A percentile compares a stretch with the other conserved stretches of the same genome.
phyloP scores from a whole-genome alignment of 1,140 invertebrate species.

The Cryptotermes secundus region DNA sequence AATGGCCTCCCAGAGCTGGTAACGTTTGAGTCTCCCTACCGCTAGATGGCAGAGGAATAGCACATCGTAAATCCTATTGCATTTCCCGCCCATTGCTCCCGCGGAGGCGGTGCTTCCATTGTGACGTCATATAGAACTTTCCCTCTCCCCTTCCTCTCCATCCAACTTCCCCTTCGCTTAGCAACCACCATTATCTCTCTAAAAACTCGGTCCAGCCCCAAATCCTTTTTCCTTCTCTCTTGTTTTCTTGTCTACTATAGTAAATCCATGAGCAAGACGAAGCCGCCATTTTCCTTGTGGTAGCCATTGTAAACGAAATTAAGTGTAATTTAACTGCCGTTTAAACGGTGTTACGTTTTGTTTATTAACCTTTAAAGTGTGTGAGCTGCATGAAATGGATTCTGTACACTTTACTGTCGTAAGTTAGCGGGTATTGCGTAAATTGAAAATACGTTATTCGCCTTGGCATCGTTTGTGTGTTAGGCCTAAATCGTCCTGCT shows the following conservation, averaged over 20 bases:
- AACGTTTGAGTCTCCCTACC: constrained; percentile 32
- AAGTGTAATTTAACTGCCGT: constrained; percentile 17
- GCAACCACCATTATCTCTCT: constrained; percentile 5
- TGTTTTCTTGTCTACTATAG: not conserved
- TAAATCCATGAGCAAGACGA: constrained; percentile 6
- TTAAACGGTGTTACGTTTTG: not conserved
- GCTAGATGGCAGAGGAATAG: constrained; percentile 35
- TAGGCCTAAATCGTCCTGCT: not conserved
- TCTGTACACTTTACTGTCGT: not conserved
- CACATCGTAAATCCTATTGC: constrained; percentile 35
- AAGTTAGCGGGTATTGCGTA: not conserved
- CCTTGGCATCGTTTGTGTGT: not conserved
- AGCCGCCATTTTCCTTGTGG: not conserved
- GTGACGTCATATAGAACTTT: constrained; percentile 31
- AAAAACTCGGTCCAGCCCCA: constrained; percentile 22
- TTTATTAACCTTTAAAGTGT: constrained; percentile 18
- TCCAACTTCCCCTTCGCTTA: not conserved
- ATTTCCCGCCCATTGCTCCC: constrained; percentile 32
- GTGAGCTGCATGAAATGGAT: constrained; percentile 6
- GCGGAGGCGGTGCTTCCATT: constrained; percentile 31
- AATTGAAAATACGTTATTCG: not conserved
- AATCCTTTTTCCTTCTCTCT: not conserved
- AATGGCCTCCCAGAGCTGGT: constrained; percentile 28
- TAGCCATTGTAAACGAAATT: not conserved
- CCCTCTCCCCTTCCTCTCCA: constrained; percentile 26